Base-by-base conservation (phyloP, 2,888 invertebrate genomes). In the Pimpla rufipes region DNA sequence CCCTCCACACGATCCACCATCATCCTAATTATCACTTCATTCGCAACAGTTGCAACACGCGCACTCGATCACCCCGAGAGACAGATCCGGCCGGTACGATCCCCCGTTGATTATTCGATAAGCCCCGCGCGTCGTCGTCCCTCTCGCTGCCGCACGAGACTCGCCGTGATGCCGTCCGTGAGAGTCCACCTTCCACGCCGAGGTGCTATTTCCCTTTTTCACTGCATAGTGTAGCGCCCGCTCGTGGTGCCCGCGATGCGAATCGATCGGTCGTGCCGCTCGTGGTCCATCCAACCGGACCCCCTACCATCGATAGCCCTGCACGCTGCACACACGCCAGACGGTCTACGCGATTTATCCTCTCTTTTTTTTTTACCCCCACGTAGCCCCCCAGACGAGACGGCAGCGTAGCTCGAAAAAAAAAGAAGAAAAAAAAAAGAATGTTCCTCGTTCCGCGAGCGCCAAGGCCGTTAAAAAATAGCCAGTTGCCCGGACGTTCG, bases 1-100 rank as follows among this genome's bases (percentile, higher is more conserved):
- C 96, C 96, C 93, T 96, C 96, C 92, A 96, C 96, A 91, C 96
- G 95, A 95, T 96, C 96, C 95, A 96, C 96, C 95, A 94, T 95
- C 94, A 94, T 94, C 91, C 92, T 93, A 91, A 91, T 80, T 78
- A 88, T 88, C 90, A 90, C 92, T 91, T 91, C 91, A 93, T 91
- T 91, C 91, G 90, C 79, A 85, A 68, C 70, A 40, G 55, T 79
- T 55, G 40, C 78, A 67, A 16, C 67, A 47, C 83, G 29, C 42
- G 35, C 66, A 67, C 62, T 29, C 52, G 47, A 62, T 68, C 55
- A 40, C 55, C 13, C 8, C 5, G 47, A 29, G 1, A 67, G n/a
- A 29, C 13, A 59, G 13, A 4, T 29, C n/a, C n/a, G 8, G 10
- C 21, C 21, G 2, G 7, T 21, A 18, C 13, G n/a, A 52, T 42